phyloP scores from a whole-genome alignment of 2,113 vertebrate species.

The Saccopteryx leptura region DNA sequence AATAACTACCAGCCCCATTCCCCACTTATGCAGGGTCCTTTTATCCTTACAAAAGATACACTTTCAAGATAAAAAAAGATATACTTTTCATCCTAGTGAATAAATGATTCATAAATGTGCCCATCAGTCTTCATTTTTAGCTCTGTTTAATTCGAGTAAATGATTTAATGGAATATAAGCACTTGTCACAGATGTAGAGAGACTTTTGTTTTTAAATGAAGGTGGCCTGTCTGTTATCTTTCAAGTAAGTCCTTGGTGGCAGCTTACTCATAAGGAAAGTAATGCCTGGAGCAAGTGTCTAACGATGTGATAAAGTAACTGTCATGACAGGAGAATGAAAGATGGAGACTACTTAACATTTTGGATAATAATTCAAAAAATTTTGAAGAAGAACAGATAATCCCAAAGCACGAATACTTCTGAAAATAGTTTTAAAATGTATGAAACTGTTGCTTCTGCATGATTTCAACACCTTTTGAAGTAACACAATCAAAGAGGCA shows the following conservation, averaged over 20 bases:
- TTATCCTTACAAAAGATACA: neutral
- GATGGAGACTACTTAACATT: conserved; percentile 13
- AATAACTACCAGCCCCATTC: neutral
- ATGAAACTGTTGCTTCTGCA: conserved; percentile 67
- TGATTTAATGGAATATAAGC: neutral
- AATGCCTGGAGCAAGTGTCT: neutral
- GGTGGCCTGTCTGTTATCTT: neutral
- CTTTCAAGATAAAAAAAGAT: neutral
- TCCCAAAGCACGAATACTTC: conserved; percentile 53
- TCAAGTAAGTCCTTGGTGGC: neutral
- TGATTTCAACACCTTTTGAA: conserved; percentile 79
- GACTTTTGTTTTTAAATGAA: conserved; percentile 30
- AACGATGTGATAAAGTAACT: neutral
- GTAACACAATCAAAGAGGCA: conserved; percentile 71
- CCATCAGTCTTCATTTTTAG: neutral
- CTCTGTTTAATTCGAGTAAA: neutral
- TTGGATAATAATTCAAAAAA: conserved; percentile 54
- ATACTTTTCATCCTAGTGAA: neutral
- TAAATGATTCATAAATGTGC: neutral
- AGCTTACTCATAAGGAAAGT: neutral
- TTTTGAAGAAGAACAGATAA: conserved; percentile 35
- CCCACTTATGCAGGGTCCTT: neutral
- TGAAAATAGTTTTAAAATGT: conserved; percentile 70
- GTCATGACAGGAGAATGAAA: neutral
- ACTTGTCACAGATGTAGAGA: neutral